Percentiles rank a stretch among this genome's conserved stretches.
Conservation (phyloP, 1,140 invertebrate species). For the Lutraria rhynchaena region DNA sequence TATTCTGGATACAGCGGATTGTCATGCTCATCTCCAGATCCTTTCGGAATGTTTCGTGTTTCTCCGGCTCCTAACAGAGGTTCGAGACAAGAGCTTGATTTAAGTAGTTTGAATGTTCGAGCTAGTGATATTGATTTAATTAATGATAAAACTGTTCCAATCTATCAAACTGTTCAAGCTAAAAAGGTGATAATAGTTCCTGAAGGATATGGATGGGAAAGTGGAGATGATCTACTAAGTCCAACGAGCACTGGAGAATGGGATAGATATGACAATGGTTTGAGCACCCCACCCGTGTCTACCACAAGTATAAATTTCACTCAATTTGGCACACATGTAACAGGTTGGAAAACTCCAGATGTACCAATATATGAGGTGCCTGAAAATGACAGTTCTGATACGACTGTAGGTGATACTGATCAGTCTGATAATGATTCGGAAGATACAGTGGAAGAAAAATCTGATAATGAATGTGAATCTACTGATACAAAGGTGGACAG, state of each 20-base stretch:
- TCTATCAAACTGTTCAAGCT: conserved; percentile 27
- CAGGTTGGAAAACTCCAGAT: conserved; percentile 45
- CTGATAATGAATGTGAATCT: not conserved
- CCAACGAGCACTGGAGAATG: conserved; percentile 38
- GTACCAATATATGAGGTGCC: conserved; percentile 27
- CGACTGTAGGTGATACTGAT: not conserved
- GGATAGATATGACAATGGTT: conserved; percentile 40
- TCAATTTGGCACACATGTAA: conserved; percentile 39
- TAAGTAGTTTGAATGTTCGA: conserved; percentile 24
- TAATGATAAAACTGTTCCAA: conserved; percentile 44
- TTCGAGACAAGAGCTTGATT: conserved; percentile 24
- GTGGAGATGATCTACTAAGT: conserved; percentile 47
- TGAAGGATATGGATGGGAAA: conserved; percentile 53
- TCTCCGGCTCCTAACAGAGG: conserved; percentile 29
- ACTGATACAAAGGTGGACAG: not conserved
- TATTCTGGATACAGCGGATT: conserved; percentile 31
- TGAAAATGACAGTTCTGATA: conserved; percentile 31
- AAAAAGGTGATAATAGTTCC: conserved; percentile 37
- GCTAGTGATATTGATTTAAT: conserved; percentile 9
- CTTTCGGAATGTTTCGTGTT: conserved; percentile 46
- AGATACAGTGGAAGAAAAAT: not conserved
- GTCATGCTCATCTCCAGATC: conserved; percentile 48
- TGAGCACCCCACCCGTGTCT: conserved; percentile 44
- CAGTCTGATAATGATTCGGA: conserved; percentile 1
- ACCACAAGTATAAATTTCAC: conserved; percentile 13